These are phyloP conservation scores for Cephus spinipes DNA, from an alignment of 2,888 invertebrate species.

Conservation along the genomic window DNA sequence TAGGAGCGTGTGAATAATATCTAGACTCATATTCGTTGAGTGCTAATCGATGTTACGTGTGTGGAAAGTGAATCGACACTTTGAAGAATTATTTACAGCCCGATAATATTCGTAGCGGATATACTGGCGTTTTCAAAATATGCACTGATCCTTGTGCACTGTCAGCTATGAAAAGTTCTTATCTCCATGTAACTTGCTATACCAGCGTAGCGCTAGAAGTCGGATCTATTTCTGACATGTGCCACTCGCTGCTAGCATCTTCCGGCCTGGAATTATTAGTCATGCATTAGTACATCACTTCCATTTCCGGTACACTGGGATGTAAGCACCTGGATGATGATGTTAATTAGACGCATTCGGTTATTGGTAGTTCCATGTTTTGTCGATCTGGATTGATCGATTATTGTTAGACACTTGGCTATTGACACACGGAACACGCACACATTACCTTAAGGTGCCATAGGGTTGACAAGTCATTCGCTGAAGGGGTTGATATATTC, in stretches of 20 bases:
- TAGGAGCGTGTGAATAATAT: not conserved
- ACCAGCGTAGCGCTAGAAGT: constrained; percentile 20
- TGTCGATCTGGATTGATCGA: not conserved
- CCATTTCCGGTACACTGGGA: not conserved
- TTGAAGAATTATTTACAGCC: not conserved
- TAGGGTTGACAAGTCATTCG: constrained; percentile 58
- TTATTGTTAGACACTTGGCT: not conserved
- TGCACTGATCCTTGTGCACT: not conserved
- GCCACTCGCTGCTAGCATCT: constrained; percentile 16
- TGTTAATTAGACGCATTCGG: not conserved
- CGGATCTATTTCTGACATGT: constrained; percentile 18
- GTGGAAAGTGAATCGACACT: not conserved
- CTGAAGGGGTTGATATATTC: constrained; percentile 54
- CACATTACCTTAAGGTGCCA: constrained; percentile 41
- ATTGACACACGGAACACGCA: not conserved
- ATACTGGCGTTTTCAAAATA: not conserved
- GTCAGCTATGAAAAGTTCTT: not conserved
- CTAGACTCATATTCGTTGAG: not conserved
- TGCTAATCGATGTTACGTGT: not conserved
- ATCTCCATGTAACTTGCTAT: not conserved
- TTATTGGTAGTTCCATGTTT: not conserved
- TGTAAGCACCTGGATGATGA: not conserved
- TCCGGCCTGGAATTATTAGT: constrained; percentile 15
- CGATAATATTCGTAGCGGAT: not conserved
- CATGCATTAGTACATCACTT: not conserved